phyloP scores from a whole-genome alignment of 1,140 invertebrate species.

The Agrypnia vestita region DNA sequence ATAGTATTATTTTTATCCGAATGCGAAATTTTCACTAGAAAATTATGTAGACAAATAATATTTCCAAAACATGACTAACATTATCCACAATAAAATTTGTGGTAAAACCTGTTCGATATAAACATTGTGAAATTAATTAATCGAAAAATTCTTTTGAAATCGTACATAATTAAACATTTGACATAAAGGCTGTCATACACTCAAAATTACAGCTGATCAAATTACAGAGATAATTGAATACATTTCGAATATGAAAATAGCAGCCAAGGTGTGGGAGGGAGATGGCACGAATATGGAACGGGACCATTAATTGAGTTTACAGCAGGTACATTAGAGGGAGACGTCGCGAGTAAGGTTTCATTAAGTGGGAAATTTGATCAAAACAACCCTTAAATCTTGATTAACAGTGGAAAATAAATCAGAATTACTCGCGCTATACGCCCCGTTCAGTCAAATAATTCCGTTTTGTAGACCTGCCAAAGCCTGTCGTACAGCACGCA shows the following conservation, averaged over 20 bases:
- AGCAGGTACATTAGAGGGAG: background rate
- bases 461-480: background rate
- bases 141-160: too few relatives aligned
- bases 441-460: background rate
- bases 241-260: background rate
- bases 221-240: background rate
- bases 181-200: background rate
- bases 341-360: background rate
- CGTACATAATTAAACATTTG: background rate
- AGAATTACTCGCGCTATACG: background rate
- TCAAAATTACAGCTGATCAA: background rate
- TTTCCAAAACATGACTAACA: too few relatives aligned
- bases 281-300: background rate
- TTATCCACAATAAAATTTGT: background rate
- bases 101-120: background rate
- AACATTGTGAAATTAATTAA: too few relatives aligned
- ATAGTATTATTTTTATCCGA: too few relatives aligned
- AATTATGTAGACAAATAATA: too few relatives aligned
- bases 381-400: slow-evolving; percentile 2
- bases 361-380: background rate
- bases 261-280: background rate
- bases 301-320: background rate
- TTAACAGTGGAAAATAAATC: background rate
- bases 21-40: too few relatives aligned
- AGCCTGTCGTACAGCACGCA: background rate